Percentiles rank a stretch among this genome's conserved stretches.
Conservation (phyloP, 2,888 invertebrate genomes). For the Linnaemya vulpina region DNA sequence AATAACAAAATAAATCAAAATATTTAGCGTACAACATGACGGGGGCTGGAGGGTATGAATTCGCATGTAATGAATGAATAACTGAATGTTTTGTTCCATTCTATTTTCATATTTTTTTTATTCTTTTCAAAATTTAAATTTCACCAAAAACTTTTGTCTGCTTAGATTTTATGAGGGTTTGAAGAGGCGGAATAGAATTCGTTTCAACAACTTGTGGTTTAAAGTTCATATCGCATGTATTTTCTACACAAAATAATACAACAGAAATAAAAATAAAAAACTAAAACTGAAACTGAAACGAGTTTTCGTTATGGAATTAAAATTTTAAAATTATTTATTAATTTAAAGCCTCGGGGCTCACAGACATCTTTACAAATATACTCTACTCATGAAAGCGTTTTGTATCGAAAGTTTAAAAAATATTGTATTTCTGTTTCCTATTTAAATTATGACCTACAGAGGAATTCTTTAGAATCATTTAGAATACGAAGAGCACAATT, state of each 20-base stretch:
- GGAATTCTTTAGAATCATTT: not conserved
- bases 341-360: not conserved
- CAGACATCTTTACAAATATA: too few species aligned
- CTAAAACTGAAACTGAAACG: not conserved
- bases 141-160: conserved; percentile 50
- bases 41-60: conserved; percentile 8
- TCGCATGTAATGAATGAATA: conserved; percentile 1
- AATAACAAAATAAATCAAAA: conserved; percentile 19
- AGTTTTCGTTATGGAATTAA: not conserved
- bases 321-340: conserved; percentile 11
- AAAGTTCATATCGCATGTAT: conserved; percentile 12
- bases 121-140: conserved; percentile 12
- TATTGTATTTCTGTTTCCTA: not conserved
- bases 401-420: not conserved
- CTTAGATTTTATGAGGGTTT: conserved; percentile 29
- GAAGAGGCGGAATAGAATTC: conserved; percentile 33
- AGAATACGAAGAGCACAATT: not conserved
- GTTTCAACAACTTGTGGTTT: conserved; percentile 15
- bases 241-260: not conserved
- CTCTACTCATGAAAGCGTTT: conserved; percentile 15
- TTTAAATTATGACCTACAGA: not conserved
- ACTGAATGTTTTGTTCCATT: not conserved
- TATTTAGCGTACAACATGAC: not conserved
- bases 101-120: not conserved
- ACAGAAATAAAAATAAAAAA: not conserved